Conservation (phyloP, 2,113 vertebrate species). For the Hyperopisus bebe region DNA sequence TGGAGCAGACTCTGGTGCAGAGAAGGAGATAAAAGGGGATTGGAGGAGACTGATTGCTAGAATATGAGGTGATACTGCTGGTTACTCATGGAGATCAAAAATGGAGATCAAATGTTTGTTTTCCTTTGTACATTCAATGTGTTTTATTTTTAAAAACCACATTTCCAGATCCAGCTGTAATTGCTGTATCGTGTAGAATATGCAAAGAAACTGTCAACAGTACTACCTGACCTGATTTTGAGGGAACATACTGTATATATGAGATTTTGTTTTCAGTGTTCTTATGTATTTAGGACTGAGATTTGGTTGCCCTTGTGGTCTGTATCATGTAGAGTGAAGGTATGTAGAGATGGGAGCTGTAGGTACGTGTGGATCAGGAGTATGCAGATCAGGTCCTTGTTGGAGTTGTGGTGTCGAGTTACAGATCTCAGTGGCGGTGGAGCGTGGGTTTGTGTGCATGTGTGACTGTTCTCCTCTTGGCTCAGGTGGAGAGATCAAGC, state of each 20-base stretch:
- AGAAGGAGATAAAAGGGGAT: neutral
- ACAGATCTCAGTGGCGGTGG: neutral
- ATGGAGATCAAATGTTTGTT: neutral
- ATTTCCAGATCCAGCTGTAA: neutral
- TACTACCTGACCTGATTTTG: neutral
- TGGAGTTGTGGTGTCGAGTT: neutral
- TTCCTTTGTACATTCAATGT: neutral
- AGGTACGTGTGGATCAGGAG: neutral
- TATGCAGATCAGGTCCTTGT: neutral
- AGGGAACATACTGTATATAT: neutral
- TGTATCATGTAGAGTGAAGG: neutral
- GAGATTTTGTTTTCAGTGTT: neutral
- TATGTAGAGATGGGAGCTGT: neutral
- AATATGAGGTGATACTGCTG: neutral
- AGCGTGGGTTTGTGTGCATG: neutral
- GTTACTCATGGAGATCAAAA: neutral
- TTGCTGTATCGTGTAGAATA: neutral
- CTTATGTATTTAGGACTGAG: neutral
- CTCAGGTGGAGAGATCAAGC: constrained; percentile 39
- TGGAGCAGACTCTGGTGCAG: neutral
- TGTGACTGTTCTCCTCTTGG: neutral
- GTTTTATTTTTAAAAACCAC: neutral
- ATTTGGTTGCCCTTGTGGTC: neutral
- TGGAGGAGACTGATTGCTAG: neutral
- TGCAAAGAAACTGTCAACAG: neutral